These are phyloP conservation scores for Lomographa bimaculata DNA, from an alignment of 2,888 invertebrate genomes.

Conservation along the genomic window DNA sequence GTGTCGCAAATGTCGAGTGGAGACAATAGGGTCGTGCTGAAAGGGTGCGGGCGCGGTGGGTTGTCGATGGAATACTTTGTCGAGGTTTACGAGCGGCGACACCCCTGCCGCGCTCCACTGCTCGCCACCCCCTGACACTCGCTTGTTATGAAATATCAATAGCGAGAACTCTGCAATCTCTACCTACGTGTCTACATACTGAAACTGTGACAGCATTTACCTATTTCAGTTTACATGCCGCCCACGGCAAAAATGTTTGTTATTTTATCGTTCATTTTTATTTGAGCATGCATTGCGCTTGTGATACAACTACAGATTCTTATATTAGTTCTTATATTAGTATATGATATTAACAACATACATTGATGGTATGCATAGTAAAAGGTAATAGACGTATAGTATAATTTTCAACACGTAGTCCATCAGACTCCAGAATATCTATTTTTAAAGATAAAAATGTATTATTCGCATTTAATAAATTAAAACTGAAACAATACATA, in stretches of 20 bases:
- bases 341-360: too few species aligned
- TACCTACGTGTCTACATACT: conserved; percentile 12
- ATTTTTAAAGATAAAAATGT: too few species aligned
- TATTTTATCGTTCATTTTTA: not conserved
- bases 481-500: too few species aligned
- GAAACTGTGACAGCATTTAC: conserved; percentile 1
- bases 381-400: too few species aligned
- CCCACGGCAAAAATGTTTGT: not conserved
- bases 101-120: conserved; percentile 56
- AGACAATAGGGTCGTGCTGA: conserved; percentile 69
- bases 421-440: too few species aligned
- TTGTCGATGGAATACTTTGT: conserved; percentile 76
- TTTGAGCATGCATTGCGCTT: too few species aligned
- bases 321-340: too few species aligned
- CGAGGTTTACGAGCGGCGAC: conserved; percentile 70
- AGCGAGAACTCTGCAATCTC: conserved; percentile 44
- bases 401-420: too few species aligned
- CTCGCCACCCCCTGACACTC: conserved; percentile 53
- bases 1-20: conserved; percentile 66
- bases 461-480: too few species aligned
- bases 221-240: conserved; percentile 3
- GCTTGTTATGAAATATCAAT: conserved; percentile 72
- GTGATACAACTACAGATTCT: too few species aligned
- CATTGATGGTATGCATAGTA: too few species aligned
- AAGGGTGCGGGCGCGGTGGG: conserved; percentile 51